phyloP scores from a whole-genome alignment of 2,797 vertebrate species.

The Sebastes minor region DNA sequence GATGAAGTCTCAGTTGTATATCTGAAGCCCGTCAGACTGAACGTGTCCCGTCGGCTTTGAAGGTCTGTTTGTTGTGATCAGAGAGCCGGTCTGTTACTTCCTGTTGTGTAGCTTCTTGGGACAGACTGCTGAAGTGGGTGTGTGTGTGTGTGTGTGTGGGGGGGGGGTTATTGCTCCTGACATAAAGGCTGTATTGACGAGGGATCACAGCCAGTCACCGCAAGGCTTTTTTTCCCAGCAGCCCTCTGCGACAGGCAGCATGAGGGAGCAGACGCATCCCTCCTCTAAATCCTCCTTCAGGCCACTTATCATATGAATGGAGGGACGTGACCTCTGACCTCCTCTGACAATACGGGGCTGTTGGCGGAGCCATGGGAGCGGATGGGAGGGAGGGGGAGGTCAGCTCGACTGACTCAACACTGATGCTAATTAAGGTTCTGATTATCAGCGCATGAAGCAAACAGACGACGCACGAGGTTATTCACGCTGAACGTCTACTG shows the following conservation, averaged over 20 bases:
- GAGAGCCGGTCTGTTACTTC: constrained; percentile 5
- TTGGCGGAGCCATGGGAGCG: neutral
- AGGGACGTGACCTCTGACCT: constrained; percentile 32
- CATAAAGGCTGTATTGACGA: constrained; percentile 45
- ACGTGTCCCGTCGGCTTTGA: no score
- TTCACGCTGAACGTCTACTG: no score
- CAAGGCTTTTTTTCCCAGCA: constrained; percentile 11
- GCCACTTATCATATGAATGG: constrained; percentile 52
- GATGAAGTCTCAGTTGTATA: no score
- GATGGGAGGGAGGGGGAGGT: no score
- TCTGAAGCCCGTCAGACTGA: no score
- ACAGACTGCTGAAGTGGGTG: neutral
- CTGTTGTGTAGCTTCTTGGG: neutral
- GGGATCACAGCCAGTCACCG: neutral
- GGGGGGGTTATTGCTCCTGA: neutral
- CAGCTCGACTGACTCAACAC: neutral
- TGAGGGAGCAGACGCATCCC: neutral
- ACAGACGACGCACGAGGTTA: neutral
- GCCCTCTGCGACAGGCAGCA: constrained; percentile 1
- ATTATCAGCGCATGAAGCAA: constrained; percentile 6
- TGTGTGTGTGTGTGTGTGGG: no score
- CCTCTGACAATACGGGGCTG: constrained; percentile 31
- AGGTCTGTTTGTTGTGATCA: neutral
- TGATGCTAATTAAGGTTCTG: constrained; percentile 5
- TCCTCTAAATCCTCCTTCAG: constrained; percentile 29